A percentile compares a stretch with the other conserved stretches of the same genome.
Evolutionary conservation across 2,113 vertebrate species (phyloP).

Genomic region (Vicugna pacos): DNA sequence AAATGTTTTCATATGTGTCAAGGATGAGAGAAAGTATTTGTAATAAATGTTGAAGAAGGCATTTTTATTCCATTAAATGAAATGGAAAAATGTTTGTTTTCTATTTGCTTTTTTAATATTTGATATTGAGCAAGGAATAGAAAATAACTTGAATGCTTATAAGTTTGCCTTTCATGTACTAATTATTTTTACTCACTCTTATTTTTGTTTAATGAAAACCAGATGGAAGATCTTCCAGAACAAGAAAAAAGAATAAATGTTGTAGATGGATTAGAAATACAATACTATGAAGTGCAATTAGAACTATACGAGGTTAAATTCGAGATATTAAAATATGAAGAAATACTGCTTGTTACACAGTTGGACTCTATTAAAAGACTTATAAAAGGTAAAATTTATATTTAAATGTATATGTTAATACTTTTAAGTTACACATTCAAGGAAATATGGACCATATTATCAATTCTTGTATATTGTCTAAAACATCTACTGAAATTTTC

Average conservation of each 20-base stretch:
- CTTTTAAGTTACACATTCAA: conserved; percentile 23
- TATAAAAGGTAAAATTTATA: conserved; percentile 91
- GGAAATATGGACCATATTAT: neutral
- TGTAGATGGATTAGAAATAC: conserved; percentile 93
- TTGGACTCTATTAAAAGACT: conserved; percentile 92
- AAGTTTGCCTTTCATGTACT: neutral
- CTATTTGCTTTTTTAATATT: neutral
- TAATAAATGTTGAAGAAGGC: neutral
- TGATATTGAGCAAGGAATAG: neutral
- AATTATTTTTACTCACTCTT: conserved; percentile 49
- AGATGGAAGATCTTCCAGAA: conserved; percentile 90
- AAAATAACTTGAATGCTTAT: neutral
- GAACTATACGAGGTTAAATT: conserved; percentile 95
- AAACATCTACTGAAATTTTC: conserved; percentile 1
- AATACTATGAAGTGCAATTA: conserved; percentile 95
- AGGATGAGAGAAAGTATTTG: neutral
- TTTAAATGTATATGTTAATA: conserved; percentile 39
- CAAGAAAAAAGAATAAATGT: conserved; percentile 78
- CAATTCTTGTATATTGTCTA: neutral
- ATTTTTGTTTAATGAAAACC: conserved; percentile 69
- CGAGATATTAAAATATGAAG: conserved; percentile 95
- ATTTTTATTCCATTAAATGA: conserved; percentile 3
- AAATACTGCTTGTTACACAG: conserved; percentile 93
- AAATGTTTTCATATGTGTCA: neutral
- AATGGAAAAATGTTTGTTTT: neutral